A percentile compares a stretch with the other conserved stretches of the same genome.
These are phyloP conservation scores for Phyllotreta striolata DNA, from an alignment of 2,888 invertebrate species.

Conservation along the genomic window DNA sequence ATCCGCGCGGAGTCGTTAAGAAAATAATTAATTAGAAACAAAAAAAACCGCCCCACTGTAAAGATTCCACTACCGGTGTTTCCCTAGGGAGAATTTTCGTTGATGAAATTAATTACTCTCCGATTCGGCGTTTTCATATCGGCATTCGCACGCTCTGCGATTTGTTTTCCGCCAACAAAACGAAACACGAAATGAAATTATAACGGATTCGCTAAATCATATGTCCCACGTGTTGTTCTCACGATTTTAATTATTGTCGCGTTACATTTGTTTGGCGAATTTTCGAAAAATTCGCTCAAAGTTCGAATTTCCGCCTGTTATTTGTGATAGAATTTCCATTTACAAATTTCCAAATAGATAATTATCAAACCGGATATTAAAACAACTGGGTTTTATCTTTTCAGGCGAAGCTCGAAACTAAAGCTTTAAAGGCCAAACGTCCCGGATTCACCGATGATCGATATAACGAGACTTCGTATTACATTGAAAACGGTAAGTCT, in stretches of 20 bases:
- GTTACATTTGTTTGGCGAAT: too few relatives aligned
- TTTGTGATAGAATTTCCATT: too few relatives aligned
- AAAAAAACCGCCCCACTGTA: too few relatives aligned
- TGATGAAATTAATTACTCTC: slow-evolving; percentile 7
- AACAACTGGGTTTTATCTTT: slow-evolving; percentile 55
- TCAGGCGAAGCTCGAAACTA: slow-evolving; percentile 90
- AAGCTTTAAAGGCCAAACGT: slow-evolving; percentile 88
- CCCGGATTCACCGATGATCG: slow-evolving; percentile 92
- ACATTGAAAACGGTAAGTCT: slow-evolving; percentile 90
- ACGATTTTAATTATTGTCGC: too few relatives aligned
- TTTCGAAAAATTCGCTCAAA: too few relatives aligned
- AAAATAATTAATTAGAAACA: too few relatives aligned
- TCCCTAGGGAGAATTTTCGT: slow-evolving; percentile 4
- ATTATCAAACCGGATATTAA: slow-evolving; percentile 11
- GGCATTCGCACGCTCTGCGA: neutral
- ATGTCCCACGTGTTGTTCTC: too few relatives aligned
- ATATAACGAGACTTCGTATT: slow-evolving; percentile 94
- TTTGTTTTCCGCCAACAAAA: neutral
- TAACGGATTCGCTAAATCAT: too few relatives aligned
- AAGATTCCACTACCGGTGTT: neutral
- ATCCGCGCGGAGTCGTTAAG: too few relatives aligned
- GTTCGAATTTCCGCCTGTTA: too few relatives aligned
- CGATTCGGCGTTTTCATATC: neutral
- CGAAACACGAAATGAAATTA: too few relatives aligned
- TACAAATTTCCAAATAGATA: neutral